These are phyloP conservation scores for Dendrolimus pini DNA, from an alignment of 2,888 invertebrate species.

Conservation along the genomic window DNA sequence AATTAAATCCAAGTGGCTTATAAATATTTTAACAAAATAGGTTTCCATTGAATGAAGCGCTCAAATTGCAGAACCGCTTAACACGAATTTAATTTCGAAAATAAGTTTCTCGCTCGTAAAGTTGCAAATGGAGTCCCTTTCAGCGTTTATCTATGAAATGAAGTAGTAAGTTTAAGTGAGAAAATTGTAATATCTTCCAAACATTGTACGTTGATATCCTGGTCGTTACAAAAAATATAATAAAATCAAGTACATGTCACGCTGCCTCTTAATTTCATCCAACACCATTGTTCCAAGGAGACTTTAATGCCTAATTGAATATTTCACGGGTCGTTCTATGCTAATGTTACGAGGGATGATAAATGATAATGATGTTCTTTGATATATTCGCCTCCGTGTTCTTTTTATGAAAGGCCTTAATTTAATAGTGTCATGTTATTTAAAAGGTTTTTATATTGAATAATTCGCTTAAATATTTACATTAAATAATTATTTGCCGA, in stretches of 20 bases:
- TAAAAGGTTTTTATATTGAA: no score
- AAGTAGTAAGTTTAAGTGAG: slow-evolving; percentile 29
- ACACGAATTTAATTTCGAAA: neutral
- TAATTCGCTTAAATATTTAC: no score
- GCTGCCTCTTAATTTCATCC: slow-evolving; percentile 32
- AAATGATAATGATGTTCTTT: slow-evolving; percentile 33
- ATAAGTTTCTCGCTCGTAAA: slow-evolving; percentile 14
- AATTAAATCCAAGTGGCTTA: slow-evolving; percentile 4
- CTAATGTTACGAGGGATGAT: slow-evolving; percentile 32
- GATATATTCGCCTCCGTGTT: slow-evolving; percentile 17
- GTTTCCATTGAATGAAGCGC: neutral
- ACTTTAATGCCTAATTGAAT: slow-evolving; percentile 38
- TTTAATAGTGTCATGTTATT: no score
- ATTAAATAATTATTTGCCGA: no score
- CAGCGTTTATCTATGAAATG: slow-evolving; percentile 34
- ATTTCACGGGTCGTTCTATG: slow-evolving; percentile 31
- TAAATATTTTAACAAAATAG: neutral
- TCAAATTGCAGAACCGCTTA: neutral
- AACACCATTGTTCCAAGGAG: slow-evolving; percentile 24
- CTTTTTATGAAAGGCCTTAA: slow-evolving; percentile 5
- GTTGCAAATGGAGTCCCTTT: slow-evolving; percentile 38
- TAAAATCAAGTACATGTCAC: slow-evolving; percentile 48
- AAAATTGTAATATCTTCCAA: slow-evolving; percentile 46
- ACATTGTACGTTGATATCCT: slow-evolving; percentile 54
- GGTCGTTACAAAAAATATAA: slow-evolving; percentile 59